Evolutionary conservation across 2,113 vertebrate species (phyloP).

Genomic region (Salvator merianae): DNA sequence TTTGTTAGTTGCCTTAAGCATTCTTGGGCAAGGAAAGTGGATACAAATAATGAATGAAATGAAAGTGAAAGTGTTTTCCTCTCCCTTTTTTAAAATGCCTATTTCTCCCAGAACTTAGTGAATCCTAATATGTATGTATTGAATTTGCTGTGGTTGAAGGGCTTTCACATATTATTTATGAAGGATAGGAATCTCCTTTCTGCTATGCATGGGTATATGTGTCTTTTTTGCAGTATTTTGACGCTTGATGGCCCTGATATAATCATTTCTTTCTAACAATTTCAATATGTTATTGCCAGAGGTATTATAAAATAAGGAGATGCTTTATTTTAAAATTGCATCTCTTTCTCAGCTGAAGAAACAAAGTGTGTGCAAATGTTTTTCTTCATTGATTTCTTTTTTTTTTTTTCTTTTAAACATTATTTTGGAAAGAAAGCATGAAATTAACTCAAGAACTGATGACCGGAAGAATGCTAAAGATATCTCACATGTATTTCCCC

Average conservation of each 20-base stretch:
- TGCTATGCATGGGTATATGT: constrained; percentile 46
- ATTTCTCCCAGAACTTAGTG: background rate
- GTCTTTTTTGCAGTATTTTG: constrained; percentile 49
- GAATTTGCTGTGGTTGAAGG: constrained; percentile 51
- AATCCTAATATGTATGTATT: constrained; percentile 55
- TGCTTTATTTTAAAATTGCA: constrained; percentile 54
- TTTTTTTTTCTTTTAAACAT: background rate
- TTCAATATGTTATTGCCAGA: constrained; percentile 64
- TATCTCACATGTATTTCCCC: background rate
- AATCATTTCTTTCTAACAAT: constrained; percentile 55
- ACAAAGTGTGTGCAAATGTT: constrained; percentile 40
- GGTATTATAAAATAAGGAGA: constrained; percentile 60
- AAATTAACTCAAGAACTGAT: constrained; percentile 53
- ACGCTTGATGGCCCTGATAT: constrained; percentile 50
- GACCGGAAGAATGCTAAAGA: constrained; percentile 50
- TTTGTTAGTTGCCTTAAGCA: too few relatives aligned
- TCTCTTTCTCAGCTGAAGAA: constrained; percentile 56
- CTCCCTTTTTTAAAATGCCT: background rate
- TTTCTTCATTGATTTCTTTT: constrained; percentile 58
- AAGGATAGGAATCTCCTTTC: constrained; percentile 58
- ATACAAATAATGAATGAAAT: too few relatives aligned
- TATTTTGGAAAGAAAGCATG: constrained; percentile 35
- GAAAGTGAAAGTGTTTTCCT: background rate
- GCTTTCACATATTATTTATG: constrained; percentile 65
- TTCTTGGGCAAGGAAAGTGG: too few relatives aligned